A percentile compares a stretch with the other conserved stretches of the same genome.
These are phyloP conservation scores for Drosophila funebris DNA, from an alignment of 1,140 invertebrate genomes.

Conservation along the genomic window DNA sequence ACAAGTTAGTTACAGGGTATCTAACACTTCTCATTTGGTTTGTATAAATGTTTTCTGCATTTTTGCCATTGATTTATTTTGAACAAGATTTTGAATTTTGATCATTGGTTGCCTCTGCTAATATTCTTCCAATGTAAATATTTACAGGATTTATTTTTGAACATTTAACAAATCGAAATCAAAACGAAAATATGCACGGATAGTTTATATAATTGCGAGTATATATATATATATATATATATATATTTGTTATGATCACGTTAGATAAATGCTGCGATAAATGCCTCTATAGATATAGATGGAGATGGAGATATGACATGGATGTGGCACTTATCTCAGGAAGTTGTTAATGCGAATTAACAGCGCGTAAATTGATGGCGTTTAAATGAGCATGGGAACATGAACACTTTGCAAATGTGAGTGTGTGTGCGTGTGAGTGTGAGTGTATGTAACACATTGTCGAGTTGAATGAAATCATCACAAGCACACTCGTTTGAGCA, in stretches of 20 bases:
- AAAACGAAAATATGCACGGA: slow-evolving; percentile 19
- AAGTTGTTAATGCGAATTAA: slow-evolving; percentile 40
- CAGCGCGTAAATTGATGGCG: slow-evolving; percentile 39
- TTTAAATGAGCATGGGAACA: slow-evolving; percentile 58
- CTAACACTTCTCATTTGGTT: not conserved
- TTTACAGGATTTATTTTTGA: slow-evolving; percentile 76
- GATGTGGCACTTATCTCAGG: slow-evolving; percentile 27
- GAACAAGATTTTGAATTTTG: slow-evolving; percentile 20
- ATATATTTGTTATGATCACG: slow-evolving; percentile 42
- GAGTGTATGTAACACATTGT: slow-evolving; percentile 45
- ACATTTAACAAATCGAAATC: slow-evolving; percentile 54
- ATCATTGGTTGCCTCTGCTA: slow-evolving; percentile 11
- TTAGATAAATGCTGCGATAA: slow-evolving; percentile 76
- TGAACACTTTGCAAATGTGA: slow-evolving; percentile 27
- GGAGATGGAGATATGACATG: slow-evolving; percentile 23
- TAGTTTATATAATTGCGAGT: too few species aligned
- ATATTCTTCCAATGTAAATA: slow-evolving; percentile 73
- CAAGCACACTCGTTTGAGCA: not conserved
- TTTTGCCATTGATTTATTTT: slow-evolving; percentile 42
- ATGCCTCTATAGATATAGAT: slow-evolving; percentile 24
- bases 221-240: slow-evolving; percentile 26
- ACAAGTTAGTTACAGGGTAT: not conserved
- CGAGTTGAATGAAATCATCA: slow-evolving; percentile 58
- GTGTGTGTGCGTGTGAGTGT: too few species aligned
- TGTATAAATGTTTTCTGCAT: slow-evolving; percentile 5